phyloP scores from a whole-genome alignment of 2,113 vertebrate species.

The Strix aluco region DNA sequence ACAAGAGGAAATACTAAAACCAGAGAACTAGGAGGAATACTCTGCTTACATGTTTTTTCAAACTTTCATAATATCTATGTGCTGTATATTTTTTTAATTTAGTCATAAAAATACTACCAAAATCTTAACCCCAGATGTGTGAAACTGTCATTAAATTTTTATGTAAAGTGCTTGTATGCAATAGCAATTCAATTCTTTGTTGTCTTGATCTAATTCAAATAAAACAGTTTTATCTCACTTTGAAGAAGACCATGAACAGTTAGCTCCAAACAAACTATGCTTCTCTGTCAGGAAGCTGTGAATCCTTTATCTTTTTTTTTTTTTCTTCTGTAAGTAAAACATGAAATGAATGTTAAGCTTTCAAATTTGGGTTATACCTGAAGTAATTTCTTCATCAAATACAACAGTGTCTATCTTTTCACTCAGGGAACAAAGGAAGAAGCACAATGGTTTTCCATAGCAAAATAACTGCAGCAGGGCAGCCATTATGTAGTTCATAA shows the following conservation, averaged over 20 bases:
- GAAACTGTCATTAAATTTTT: background rate
- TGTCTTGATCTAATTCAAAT: background rate
- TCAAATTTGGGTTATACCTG: background rate
- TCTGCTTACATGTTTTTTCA: background rate
- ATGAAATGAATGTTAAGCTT: background rate
- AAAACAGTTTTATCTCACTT: background rate
- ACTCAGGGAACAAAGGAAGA: background rate
- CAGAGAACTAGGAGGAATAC: background rate
- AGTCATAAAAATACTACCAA: background rate
- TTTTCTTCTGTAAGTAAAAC: background rate
- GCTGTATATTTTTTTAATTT: background rate
- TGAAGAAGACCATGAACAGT: background rate
- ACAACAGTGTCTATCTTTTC: background rate
- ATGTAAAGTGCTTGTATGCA: background rate
- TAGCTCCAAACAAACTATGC: background rate
- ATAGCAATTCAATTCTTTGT: background rate
- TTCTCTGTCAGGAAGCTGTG: background rate
- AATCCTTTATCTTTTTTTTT: background rate
- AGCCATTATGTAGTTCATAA: background rate
- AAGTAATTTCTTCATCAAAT: background rate
- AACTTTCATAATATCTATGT: background rate
- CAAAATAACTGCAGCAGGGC: background rate
- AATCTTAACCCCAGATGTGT: background rate
- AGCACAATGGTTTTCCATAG: background rate
- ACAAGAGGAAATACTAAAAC: background rate